These are phyloP conservation scores for Clunio marinus DNA, from an alignment of 2,888 invertebrate species.

Conservation along the genomic window DNA sequence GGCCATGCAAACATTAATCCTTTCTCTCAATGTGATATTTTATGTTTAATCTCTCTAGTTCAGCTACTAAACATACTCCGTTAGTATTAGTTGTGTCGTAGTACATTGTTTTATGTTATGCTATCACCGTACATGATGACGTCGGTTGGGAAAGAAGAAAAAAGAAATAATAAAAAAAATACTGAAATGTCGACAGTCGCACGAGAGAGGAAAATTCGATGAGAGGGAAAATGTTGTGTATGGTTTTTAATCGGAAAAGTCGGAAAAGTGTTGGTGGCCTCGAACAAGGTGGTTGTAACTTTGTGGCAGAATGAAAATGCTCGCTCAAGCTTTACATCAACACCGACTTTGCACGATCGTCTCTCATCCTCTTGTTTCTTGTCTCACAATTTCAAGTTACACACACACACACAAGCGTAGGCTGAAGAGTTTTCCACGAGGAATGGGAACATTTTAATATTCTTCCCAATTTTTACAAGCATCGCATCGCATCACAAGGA, in stretches of 20 bases:
- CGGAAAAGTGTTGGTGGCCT: not conserved
- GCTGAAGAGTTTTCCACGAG: conserved; percentile 26
- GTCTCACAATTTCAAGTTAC: not conserved
- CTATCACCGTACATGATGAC: conserved; percentile 35
- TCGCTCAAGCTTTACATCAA: not conserved
- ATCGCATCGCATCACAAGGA: conserved; percentile 4
- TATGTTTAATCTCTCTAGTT: too few relatives aligned
- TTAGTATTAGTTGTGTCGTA: conserved; percentile 25
- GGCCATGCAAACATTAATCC: too few relatives aligned
- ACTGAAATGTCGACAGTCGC: not conserved
- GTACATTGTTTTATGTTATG: conserved; percentile 30
- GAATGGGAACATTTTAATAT: not conserved
- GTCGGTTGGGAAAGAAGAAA: not conserved
- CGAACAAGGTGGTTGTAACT: conserved; percentile 34
- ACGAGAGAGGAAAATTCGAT: not conserved
- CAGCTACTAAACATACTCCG: too few relatives aligned
- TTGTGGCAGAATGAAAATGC: conserved; percentile 1
- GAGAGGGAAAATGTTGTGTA: not conserved
- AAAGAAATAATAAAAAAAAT: not conserved
- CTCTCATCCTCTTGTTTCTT: too few relatives aligned
- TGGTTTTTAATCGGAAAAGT: not conserved
- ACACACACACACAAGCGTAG: not conserved
- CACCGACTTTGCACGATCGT: too few relatives aligned
- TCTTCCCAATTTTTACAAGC: conserved; percentile 1
- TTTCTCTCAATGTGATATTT: too few relatives aligned